Evolutionary conservation across 2,797 vertebrate genomes (phyloP).

Genomic region (Hirundo rustica): DNA sequence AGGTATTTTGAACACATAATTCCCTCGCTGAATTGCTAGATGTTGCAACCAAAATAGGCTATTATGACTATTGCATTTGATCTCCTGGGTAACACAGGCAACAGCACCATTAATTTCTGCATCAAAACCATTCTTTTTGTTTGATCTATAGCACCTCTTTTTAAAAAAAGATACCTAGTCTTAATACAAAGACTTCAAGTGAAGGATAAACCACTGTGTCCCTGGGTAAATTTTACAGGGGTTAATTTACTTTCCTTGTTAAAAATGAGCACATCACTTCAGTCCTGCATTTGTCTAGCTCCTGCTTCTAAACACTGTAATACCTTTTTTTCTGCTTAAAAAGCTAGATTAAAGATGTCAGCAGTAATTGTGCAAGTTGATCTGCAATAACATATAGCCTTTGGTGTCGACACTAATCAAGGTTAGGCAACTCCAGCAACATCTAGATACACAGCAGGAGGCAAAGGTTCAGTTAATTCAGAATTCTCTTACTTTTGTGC

Average conservation of each 20-base stretch:
- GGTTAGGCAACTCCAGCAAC: constrained; percentile 49
- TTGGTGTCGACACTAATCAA: constrained; percentile 67
- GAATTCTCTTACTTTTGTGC: constrained; percentile 52
- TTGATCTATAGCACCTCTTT: neutral
- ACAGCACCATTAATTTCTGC: constrained; percentile 6
- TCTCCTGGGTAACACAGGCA: neutral
- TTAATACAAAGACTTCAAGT: neutral
- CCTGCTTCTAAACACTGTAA: neutral
- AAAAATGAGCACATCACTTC: neutral
- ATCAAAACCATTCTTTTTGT: constrained; percentile 3
- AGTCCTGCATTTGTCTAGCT: neutral
- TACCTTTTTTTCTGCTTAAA: constrained; percentile 5
- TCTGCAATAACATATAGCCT: constrained; percentile 57
- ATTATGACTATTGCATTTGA: neutral
- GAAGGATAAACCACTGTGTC: neutral
- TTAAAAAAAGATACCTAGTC: neutral
- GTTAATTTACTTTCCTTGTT: neutral
- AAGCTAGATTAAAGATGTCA: constrained; percentile 60
- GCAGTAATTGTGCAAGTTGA: constrained; percentile 57
- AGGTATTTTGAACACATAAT: neutral
- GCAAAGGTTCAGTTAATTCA: constrained; percentile 60
- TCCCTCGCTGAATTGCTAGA: neutral
- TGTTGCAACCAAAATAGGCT: neutral
- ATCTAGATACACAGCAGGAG: constrained; percentile 63
- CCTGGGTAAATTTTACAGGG: neutral